phyloP scores from a whole-genome alignment of 2,888 invertebrate genomes.

The Phyllotreta striolata region DNA sequence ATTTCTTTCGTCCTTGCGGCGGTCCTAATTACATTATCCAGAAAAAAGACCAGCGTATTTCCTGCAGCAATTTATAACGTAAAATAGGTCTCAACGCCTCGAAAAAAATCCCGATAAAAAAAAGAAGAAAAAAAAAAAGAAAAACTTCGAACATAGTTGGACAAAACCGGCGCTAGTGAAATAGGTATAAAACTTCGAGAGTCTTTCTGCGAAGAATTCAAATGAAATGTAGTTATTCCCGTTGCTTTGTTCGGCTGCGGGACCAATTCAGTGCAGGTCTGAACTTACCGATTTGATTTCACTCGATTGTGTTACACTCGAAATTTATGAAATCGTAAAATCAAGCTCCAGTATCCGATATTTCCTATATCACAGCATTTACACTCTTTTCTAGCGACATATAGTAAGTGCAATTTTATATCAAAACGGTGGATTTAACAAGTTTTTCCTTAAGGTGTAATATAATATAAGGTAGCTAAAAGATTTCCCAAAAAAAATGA shows the following conservation, averaged over 20 bases:
- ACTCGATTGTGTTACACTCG: not conserved
- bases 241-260: slow-evolving; percentile 7
- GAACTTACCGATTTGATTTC: slow-evolving; percentile 12
- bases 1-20: slow-evolving; percentile 10
- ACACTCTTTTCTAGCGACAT: no score
- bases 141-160: slow-evolving; percentile 13
- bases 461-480: no score
- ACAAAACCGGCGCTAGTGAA: slow-evolving; percentile 17
- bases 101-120: no score
- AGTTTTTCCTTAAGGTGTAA: no score
- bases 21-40: slow-evolving; percentile 8
- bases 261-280: slow-evolving; percentile 9
- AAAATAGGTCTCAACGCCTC: slow-evolving; percentile 15
- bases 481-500: no score
- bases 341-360: not conserved
- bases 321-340: slow-evolving; percentile 2
- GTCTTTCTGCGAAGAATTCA: slow-evolving; percentile 25
- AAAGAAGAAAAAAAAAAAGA: not conserved
- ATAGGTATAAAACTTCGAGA: slow-evolving; percentile 26
- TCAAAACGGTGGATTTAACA: no score
- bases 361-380: not conserved
- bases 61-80: slow-evolving; percentile 12
- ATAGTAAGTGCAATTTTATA: no score
- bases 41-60: slow-evolving; percentile 3
- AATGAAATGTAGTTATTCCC: slow-evolving; percentile 26